Conservation (phyloP, 2,888 invertebrate species). For the Leucania comma region DNA sequence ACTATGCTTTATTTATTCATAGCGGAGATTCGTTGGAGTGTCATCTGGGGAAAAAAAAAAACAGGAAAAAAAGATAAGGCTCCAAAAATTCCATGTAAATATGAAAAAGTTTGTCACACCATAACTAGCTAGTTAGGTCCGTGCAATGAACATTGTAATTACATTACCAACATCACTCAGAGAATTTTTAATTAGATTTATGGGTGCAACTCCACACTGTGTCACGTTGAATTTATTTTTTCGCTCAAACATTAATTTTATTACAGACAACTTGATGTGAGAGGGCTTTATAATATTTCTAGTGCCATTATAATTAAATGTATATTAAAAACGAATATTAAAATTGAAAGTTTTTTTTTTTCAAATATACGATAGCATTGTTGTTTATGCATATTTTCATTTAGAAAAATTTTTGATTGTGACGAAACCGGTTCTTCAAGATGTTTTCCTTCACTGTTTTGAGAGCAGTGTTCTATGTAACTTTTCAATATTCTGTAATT, state of each 20-base stretch:
- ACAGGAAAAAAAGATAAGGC: background rate
- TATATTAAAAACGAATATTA: background rate
- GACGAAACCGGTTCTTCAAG: no score
- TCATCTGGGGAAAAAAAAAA: background rate
- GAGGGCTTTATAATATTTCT: slow-evolving; percentile 12
- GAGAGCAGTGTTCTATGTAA: no score
- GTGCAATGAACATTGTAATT: slow-evolving; percentile 62
- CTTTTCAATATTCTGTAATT: no score
- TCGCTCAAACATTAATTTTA: slow-evolving; percentile 29
- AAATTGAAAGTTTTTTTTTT: background rate
- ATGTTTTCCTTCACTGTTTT: no score
- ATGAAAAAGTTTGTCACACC: slow-evolving; percentile 21
- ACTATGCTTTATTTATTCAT: background rate
- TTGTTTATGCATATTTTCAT: background rate
- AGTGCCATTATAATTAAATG: slow-evolving; percentile 23
- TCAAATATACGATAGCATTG: background rate
- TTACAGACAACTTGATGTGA: slow-evolving; percentile 20
- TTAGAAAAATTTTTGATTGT: background rate
- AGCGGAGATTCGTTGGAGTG: background rate
- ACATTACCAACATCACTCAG: slow-evolving; percentile 60
- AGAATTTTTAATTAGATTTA: slow-evolving; percentile 66
- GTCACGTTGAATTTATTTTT: slow-evolving; percentile 36
- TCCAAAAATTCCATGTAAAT: background rate
- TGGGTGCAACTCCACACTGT: slow-evolving; percentile 26
- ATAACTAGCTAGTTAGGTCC: slow-evolving; percentile 48